Evolutionary conservation across 2,888 invertebrate species (phyloP), one percentile per base, ranked within the genome.

Genomic region (Trissolcus brochymenae): DNA sequence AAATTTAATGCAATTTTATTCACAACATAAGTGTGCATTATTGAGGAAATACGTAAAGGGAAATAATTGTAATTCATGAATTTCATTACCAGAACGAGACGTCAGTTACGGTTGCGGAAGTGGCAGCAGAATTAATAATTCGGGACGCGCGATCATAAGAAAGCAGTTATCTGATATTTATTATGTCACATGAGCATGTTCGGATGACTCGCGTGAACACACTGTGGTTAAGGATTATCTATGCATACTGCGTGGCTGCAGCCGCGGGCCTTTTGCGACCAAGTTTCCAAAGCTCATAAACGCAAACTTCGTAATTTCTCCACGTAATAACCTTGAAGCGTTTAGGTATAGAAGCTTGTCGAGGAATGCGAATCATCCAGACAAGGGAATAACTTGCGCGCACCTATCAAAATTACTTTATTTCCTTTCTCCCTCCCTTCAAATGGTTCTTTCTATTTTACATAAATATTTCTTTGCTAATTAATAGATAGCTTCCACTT

Each of bases 241-340:
- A 79, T 76, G 73, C 79, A 79, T 74, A 60, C 65, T 68, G 60
- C 74, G 74, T 74, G 40, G 57, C 68, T 67, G 64, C 4, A 43
- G 73, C 79, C 79, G 73, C 73, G 56, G 76, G 76, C 70, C 76
- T 74, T 74, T 74, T 74, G 74, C 76, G 71, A 74, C 74, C 71
- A 74, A 74, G 73, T 79, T 79, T 74, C 71, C 74, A 71, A 79
- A 79, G 79, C 76, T 79, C 73, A 73, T 79, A 79, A 79, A 76
- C 79, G 65, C 79, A 76, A 73, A 74, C 76, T 76, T 70, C 54
- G 74, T 79, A 79, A 79, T 79, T 79, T 76, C 79, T 76, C 74
- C 74, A 74, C 76, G 79, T 79, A 76, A 79, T 79, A 79, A 79
- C 76, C 76, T 79, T 71, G 74, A 71, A 79, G 74, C 74, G 74